A percentile compares a stretch with the other conserved stretches of the same genome.
These are phyloP conservation scores for Exocentrus adspersus DNA, from an alignment of 2,888 invertebrate genomes.

Conservation along the genomic window DNA sequence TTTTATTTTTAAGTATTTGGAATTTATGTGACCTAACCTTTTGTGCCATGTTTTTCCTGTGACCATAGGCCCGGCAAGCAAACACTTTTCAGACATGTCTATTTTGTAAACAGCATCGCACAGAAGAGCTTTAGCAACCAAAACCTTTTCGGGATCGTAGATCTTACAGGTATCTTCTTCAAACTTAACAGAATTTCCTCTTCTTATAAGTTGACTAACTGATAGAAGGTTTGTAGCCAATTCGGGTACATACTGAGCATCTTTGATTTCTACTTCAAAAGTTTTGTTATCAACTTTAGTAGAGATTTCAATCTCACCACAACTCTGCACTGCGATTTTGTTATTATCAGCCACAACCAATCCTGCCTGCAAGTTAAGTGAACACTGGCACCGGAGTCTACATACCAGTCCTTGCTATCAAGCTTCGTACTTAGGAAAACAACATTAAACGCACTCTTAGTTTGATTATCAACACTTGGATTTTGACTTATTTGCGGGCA, in stretches of 20 bases:
- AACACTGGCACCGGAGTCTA: conserved; percentile 49
- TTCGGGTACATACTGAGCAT: conserved; percentile 43
- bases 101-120: conserved; percentile 39
- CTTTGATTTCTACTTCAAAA: conserved; percentile 26
- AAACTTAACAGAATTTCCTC: conserved; percentile 42
- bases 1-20: conserved; percentile 24
- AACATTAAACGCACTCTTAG: conserved; percentile 42
- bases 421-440: conserved; percentile 43
- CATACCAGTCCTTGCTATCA: conserved; percentile 49
- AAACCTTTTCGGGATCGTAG: conserved; percentile 33
- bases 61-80: conserved; percentile 21
- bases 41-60: conserved; percentile 35
- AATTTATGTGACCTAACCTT: conserved; percentile 28
- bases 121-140: conserved; percentile 38
- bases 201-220: conserved; percentile 44
- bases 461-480: conserved; percentile 11
- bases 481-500: conserved; percentile 26
- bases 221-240: conserved; percentile 47
- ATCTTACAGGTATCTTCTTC: conserved; percentile 21
- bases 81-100: conserved; percentile 7
- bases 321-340: conserved; percentile 41
- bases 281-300: conserved; percentile 35
- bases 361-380: conserved; percentile 45
- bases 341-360: conserved; percentile 41
- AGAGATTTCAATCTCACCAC: conserved; percentile 39